phyloP scores from a whole-genome alignment of 2,113 vertebrate genomes.

The Anseranas semipalmata region DNA sequence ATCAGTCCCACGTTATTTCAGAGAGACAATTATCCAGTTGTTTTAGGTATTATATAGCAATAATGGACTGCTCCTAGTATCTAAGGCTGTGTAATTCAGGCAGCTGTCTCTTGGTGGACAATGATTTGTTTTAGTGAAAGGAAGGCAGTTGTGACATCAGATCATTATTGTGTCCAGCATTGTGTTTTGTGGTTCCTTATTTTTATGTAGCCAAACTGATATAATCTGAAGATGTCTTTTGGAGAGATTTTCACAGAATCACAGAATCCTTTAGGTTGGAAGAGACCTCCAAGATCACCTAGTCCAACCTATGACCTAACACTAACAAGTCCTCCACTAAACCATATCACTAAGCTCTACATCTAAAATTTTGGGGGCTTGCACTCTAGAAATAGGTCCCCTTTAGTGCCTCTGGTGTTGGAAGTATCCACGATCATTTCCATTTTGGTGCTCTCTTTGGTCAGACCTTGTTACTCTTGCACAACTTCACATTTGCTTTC shows the following conservation, averaged over 20 bases:
- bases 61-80: rapidly evolving
- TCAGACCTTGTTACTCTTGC: neutral
- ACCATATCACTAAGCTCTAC: too few relatives aligned
- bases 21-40: neutral
- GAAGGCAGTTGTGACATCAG: neutral
- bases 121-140: neutral
- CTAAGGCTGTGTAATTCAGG: neutral
- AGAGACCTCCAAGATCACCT: too few relatives aligned
- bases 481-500: neutral
- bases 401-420: rapidly evolving
- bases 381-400: neutral
- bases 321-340: too few relatives aligned
- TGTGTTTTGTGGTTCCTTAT: neutral
- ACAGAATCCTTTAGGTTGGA: too few relatives aligned
- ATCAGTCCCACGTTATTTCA: neutral
- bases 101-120: neutral
- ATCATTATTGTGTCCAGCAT: neutral
- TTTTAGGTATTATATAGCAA: neutral
- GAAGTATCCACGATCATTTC: neutral
- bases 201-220: neutral
- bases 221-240: neutral
- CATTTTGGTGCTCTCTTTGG: neutral
- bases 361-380: neutral
- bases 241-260: too few relatives aligned
- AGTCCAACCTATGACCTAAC: too few relatives aligned